Evolutionary conservation across 2,888 invertebrate species (phyloP).

Genomic region (Hirtodrosophila duncani): DNA sequence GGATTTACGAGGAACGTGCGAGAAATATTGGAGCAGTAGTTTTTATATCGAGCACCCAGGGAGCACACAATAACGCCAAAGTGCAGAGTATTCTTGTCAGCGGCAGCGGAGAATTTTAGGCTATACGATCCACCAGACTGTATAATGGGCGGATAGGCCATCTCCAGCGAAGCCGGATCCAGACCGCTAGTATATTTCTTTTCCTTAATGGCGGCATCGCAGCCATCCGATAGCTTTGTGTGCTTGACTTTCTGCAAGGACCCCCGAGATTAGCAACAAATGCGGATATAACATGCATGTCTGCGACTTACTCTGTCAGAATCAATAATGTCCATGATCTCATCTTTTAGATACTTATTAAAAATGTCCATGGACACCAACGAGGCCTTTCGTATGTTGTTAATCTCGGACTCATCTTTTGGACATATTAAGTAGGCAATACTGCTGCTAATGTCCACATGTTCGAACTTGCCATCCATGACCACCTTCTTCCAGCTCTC

Average conservation of each 20-base stretch:
- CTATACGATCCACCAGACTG: slow-evolving; percentile 99
- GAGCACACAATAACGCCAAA: slow-evolving; percentile 98
- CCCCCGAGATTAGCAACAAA: no score
- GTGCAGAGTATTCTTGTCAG: slow-evolving; percentile 95
- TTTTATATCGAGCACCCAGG: slow-evolving; percentile 95
- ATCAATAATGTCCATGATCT: slow-evolving; percentile 99
- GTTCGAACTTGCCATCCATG: slow-evolving; percentile 88
- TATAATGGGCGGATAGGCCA: slow-evolving; percentile 99
- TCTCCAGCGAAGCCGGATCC: slow-evolving; percentile 93
- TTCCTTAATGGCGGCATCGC: slow-evolving; percentile 94
- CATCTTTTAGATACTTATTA: slow-evolving; percentile 96
- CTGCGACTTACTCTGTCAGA: slow-evolving; percentile 90
- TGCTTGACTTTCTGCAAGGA: slow-evolving; percentile 96
- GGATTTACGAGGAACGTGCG: slow-evolving; percentile 98
- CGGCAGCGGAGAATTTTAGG: slow-evolving; percentile 96
- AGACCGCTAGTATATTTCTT: slow-evolving; percentile 96
- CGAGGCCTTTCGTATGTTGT: slow-evolving; percentile 94
- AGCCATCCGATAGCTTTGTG: slow-evolving; percentile 94
- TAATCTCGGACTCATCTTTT: slow-evolving; percentile 95
- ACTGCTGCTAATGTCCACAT: slow-evolving; percentile 90
- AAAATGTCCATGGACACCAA: slow-evolving; percentile 96
- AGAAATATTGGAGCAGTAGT: slow-evolving; percentile 98
- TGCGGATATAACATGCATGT: no score
- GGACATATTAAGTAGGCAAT: slow-evolving; percentile 93
- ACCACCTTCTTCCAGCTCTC: slow-evolving; percentile 91